Evolutionary conservation across 2,888 invertebrate species (phyloP), one percentile per base, ranked within the genome.

Genomic region (Lochmaea capreae): DNA sequence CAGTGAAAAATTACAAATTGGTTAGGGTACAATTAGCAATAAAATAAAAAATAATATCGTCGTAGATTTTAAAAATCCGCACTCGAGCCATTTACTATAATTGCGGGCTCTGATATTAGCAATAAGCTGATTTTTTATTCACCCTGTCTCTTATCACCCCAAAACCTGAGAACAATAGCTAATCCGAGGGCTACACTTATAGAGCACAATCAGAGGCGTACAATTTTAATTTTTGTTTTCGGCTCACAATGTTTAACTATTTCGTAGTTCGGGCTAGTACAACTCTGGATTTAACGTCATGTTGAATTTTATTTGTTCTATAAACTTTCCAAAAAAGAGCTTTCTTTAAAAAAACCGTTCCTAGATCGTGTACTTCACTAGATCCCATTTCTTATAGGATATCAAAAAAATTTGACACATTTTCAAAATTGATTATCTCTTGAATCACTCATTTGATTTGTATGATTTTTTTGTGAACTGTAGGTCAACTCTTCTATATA

Each of bases 111-210:
- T 83, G 85, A 87, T 87, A 87, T 87, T 87, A 87, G 87, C 87
- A 87, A 87, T 87, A 87, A 87, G 87, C 87, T 87, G 87, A 87
- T 87, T 87, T 87, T 87, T 87, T 87, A 87, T 87, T 87, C 87
- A 87, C 87, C 87, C 87, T 83, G 83, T 79, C 84, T 79, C 86
- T 86, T 87, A 86, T 87, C 86, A 84, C 86, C 84, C 84, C 82
- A 83, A 81, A 83, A 83, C 82, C 82, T 82, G 84, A 84, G 84
- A 87, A 87, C 86, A 87, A 87, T 86, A 84, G 86, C 85, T 86
- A 87, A 86, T 86, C 86, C 84, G 81, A 78, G 81, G 82, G 81
- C 80, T 79, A 71, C 77, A 77, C 76, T 78, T 76, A 73, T 75
- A 74, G 75, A 75, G 75, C 77, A 52, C 65, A 65, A 69, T 73